Conservation (phyloP, 2,888 invertebrate species). For the Cosmopolites sordidus region DNA sequence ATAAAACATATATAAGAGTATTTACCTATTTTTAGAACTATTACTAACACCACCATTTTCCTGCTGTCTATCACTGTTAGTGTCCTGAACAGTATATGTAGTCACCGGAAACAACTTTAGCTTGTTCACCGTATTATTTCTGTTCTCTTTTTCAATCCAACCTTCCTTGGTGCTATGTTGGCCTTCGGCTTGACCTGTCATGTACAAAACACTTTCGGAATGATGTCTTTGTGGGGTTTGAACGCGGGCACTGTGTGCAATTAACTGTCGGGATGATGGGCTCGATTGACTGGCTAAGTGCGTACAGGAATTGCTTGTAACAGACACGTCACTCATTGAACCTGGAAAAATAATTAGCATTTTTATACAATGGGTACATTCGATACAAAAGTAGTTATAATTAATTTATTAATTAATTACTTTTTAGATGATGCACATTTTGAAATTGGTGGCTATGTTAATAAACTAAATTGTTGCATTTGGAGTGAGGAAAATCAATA, state of each 20-base stretch:
- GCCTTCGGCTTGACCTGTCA: slow-evolving; percentile 49
- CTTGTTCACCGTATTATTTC: slow-evolving; percentile 49
- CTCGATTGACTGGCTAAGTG: slow-evolving; percentile 53
- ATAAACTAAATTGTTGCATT: too few relatives aligned
- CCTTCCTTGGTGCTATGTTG: slow-evolving; percentile 38
- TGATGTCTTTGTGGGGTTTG: slow-evolving; percentile 73
- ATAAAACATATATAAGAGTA: too few relatives aligned
- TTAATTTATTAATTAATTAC: too few relatives aligned
- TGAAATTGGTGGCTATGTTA: too few relatives aligned
- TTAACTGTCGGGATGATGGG: slow-evolving; percentile 54
- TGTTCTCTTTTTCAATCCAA: slow-evolving; percentile 44
- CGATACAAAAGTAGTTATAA: too few relatives aligned
- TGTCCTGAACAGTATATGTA: slow-evolving; percentile 60
- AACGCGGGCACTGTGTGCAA: slow-evolving; percentile 73
- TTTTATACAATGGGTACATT: too few relatives aligned
- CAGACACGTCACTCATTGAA: slow-evolving; percentile 69
- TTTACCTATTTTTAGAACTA: slow-evolving; percentile 25
- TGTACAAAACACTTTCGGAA: slow-evolving; percentile 70
- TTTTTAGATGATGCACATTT: too few relatives aligned
- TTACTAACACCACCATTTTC: slow-evolving; percentile 36
- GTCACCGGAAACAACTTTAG: slow-evolving; percentile 66
- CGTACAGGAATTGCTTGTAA: slow-evolving; percentile 54
- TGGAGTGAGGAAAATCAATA: too few relatives aligned
- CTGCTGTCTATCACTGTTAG: slow-evolving; percentile 22
- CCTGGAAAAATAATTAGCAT: slow-evolving; percentile 40